A percentile compares a stretch with the other conserved stretches of the same genome.
Evolutionary conservation across 2,888 invertebrate species (phyloP).

Genomic region (Azorinus chamasolen): DNA sequence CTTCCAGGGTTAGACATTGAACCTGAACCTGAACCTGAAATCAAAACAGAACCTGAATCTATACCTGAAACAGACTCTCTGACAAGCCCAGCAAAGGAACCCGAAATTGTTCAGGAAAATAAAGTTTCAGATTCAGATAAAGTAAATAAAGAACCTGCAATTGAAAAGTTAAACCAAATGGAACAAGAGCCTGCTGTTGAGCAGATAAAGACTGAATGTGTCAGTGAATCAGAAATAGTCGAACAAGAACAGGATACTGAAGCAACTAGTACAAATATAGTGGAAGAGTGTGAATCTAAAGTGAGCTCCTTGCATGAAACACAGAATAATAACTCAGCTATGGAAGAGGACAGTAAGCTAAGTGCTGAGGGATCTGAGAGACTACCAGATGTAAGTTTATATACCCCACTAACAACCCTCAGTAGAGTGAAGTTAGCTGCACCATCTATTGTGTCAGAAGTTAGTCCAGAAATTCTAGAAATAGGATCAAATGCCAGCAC

Average conservation of each 20-base stretch:
- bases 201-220: not conserved
- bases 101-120: not conserved
- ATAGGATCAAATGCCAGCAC: conserved; percentile 60
- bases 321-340: no score
- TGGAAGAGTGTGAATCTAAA: not conserved
- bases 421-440: conserved; percentile 31
- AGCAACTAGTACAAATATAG: not conserved
- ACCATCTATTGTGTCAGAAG: conserved; percentile 24
- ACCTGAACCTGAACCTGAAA: no score
- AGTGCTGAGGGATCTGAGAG: no score
- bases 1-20: no score
- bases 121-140: no score
- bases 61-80: no score
- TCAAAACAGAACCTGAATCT: no score
- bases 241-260: not conserved
- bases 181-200: not conserved
- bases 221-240: not conserved
- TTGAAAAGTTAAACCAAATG: not conserved
- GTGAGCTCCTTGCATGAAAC: no score
- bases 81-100: not conserved
- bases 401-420: conserved; percentile 13
- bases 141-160: not conserved
- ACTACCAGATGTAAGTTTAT: no score
- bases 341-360: no score
- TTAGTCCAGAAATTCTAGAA: conserved; percentile 55